A percentile compares a stretch with the other conserved stretches of the same genome.
Evolutionary conservation across 2,888 invertebrate genomes (phyloP).

Genomic region (Trissolcus brochymenae): DNA sequence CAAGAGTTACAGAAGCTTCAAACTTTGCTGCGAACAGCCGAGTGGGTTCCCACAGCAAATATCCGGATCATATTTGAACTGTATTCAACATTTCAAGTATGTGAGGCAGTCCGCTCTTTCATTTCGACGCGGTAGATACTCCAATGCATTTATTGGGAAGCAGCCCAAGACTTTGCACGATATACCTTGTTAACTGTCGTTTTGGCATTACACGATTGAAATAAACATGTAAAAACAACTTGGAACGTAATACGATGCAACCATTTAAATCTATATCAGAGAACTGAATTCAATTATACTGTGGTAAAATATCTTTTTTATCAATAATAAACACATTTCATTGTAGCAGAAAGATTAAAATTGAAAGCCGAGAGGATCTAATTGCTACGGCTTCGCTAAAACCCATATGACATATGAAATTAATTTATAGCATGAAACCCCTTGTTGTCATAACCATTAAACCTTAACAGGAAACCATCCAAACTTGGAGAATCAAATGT

Average conservation of each 20-base stretch:
- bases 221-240: too few species aligned
- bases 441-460: constrained; percentile 22
- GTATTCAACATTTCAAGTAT: constrained; percentile 34
- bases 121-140: constrained; percentile 18
- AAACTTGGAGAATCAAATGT: constrained; percentile 32
- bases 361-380: neutral
- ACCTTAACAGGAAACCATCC: constrained; percentile 30
- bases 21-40: constrained; percentile 47
- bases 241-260: too few species aligned
- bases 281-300: too few species aligned
- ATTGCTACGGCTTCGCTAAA: neutral
- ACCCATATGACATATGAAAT: constrained; percentile 9
- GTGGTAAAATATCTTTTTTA: too few species aligned
- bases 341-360: too few species aligned
- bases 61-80: constrained; percentile 41
- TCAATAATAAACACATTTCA: too few species aligned
- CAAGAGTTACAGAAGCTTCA: constrained; percentile 34
- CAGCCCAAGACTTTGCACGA: too few species aligned
- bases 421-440: constrained; percentile 31
- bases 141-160: constrained; percentile 1
- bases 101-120: constrained; percentile 1
- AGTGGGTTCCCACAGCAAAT: constrained; percentile 43
- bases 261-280: too few species aligned
- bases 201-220: too few species aligned
- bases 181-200: too few species aligned